Evolutionary conservation across 2,113 vertebrate genomes (phyloP).

Genomic region (Colossoma macropomum): DNA sequence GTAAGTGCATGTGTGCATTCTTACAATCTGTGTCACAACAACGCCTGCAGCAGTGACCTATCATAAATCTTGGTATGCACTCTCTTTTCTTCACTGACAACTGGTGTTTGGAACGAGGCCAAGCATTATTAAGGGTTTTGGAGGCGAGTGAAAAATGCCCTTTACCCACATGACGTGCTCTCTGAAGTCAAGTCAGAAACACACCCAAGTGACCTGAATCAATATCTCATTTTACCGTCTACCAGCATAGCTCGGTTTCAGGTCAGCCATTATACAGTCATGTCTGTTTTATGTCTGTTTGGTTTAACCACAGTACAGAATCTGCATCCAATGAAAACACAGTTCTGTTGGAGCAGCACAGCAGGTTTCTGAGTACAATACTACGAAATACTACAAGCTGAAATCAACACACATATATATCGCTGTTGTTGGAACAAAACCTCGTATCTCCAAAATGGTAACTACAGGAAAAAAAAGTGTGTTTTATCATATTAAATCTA

Average conservation of each 20-base stretch:
- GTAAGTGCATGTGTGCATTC: constrained; percentile 7
- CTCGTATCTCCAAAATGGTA: too few relatives aligned
- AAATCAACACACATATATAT: not conserved
- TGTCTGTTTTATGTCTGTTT: not conserved
- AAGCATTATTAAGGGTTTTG: constrained; percentile 41
- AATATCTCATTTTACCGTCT: not conserved
- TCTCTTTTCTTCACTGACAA: constrained; percentile 33
- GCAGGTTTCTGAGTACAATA: not conserved
- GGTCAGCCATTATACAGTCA: constrained; percentile 6
- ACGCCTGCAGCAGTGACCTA: constrained; percentile 26
- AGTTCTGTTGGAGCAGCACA: not conserved
- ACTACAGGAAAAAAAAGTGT: too few relatives aligned
- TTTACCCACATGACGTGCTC: constrained; percentile 9
- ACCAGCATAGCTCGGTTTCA: not conserved
- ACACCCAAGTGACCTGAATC: constrained; percentile 38
- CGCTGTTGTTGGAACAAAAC: too few relatives aligned
- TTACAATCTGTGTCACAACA: constrained; percentile 43
- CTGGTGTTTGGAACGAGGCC: constrained; percentile 38
- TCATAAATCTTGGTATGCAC: constrained; percentile 33
- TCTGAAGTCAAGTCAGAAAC: constrained; percentile 26
- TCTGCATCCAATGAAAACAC: not conserved
- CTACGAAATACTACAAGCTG: not conserved
- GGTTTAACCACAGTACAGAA: not conserved
- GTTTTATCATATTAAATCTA: too few relatives aligned
- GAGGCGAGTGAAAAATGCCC: constrained; percentile 21